Evolutionary conservation across 2,113 vertebrate genomes (phyloP).

Genomic region (Laticauda laticaudata): DNA sequence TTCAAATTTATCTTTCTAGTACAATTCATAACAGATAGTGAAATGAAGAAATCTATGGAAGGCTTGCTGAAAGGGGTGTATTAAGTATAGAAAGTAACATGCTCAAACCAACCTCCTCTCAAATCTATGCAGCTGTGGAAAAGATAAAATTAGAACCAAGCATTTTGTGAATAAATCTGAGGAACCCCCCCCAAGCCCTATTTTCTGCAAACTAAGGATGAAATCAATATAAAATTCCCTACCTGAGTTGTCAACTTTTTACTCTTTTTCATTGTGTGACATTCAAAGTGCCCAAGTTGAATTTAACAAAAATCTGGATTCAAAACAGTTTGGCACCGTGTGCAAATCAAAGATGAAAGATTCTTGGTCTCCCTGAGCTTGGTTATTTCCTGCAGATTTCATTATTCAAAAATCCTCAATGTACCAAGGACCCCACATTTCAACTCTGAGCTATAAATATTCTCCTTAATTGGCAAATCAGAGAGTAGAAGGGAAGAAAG

Average conservation of each 20-base stretch:
- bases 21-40: background rate
- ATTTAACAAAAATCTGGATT: background rate
- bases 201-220: background rate
- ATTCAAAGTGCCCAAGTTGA: background rate
- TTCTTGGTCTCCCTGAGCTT: background rate
- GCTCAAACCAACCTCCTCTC: background rate
- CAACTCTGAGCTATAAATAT: background rate
- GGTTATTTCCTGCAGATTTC: background rate
- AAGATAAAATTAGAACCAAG: background rate
- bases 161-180: background rate
- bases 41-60: background rate
- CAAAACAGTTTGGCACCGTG: background rate
- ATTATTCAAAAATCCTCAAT: background rate
- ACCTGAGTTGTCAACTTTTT: background rate
- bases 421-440: background rate
- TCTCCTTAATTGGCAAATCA: background rate
- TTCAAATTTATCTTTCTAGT: background rate
- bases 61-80: background rate
- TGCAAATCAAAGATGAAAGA: background rate
- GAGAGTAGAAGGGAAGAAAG: background rate
- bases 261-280: background rate
- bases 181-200: no score
- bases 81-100: background rate
- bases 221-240: background rate
- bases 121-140: background rate